Conservation (phyloP, 2,888 invertebrate genomes). For the Drosophila testacea region DNA sequence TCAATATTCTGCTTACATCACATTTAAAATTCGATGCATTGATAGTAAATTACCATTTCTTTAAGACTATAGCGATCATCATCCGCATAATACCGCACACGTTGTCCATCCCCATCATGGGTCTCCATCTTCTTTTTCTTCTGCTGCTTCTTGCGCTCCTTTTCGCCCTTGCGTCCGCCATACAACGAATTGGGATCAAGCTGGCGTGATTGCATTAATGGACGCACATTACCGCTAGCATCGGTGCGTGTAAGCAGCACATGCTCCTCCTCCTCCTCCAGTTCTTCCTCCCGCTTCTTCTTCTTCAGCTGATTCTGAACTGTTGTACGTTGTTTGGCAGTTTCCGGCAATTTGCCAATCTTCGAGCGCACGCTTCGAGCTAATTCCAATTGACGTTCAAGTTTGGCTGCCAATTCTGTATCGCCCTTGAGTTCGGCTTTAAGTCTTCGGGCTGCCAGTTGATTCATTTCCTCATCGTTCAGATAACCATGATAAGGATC, state of each 20-base stretch:
- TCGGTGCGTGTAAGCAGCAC: slow-evolving; percentile 90
- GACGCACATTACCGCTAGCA: slow-evolving; percentile 89
- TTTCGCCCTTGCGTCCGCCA: slow-evolving; percentile 47
- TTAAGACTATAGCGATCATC: slow-evolving; percentile 95
- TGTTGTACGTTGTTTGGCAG: neutral
- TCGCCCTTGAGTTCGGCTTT: slow-evolving; percentile 98
- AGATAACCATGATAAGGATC: slow-evolving; percentile 80
- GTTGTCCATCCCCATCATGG: slow-evolving; percentile 89
- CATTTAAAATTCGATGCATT: too few species aligned
- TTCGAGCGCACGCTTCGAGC: slow-evolving; percentile 87
- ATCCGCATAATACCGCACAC: slow-evolving; percentile 94
- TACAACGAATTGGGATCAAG: slow-evolving; percentile 33
- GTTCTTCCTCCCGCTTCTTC: neutral
- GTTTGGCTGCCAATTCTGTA: slow-evolving; percentile 87
- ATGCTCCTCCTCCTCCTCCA: slow-evolving; percentile 63
- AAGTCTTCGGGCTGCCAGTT: slow-evolving; percentile 94
- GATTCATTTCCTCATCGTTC: slow-evolving; percentile 94
- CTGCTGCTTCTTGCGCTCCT: slow-evolving; percentile 70
- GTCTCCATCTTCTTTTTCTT: slow-evolving; percentile 87
- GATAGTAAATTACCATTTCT: slow-evolving; percentile 88
- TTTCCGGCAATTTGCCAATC: too few species aligned
- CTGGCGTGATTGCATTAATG: slow-evolving; percentile 84
- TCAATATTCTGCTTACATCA: too few species aligned
- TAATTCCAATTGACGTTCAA: slow-evolving; percentile 91
- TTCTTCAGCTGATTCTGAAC: neutral